Conservation (phyloP, 23 tunicate species). For the Trididemnum nubilum region DNA sequence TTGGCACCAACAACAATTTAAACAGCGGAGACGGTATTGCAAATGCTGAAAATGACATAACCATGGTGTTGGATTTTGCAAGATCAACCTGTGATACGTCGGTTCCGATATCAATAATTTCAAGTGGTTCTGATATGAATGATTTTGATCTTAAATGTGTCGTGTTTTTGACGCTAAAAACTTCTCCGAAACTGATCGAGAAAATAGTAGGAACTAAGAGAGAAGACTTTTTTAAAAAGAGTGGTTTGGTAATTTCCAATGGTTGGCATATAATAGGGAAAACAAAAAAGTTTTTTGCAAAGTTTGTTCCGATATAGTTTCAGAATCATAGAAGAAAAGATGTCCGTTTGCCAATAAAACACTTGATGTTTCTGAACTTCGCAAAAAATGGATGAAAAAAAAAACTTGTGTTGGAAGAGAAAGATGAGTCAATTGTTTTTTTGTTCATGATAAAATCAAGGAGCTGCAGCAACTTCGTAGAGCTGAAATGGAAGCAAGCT, state of each 20-base stretch:
- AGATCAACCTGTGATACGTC: slow-evolving; percentile 16
- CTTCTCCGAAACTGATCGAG: slow-evolving; percentile 18
- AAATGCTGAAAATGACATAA: slow-evolving; percentile 5
- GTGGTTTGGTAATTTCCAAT: slow-evolving; percentile 15
- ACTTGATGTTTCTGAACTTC: slow-evolving; percentile 26
- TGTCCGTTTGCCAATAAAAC: slow-evolving; percentile 9
- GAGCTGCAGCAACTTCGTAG: slow-evolving; percentile 32
- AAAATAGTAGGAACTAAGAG: slow-evolving; percentile 21
- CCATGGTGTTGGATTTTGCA: slow-evolving; percentile 10
- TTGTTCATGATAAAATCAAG: slow-evolving; percentile 18
- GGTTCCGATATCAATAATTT: not conserved
- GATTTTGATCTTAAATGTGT: slow-evolving; percentile 12
- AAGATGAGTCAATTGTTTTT: slow-evolving; percentile 29
- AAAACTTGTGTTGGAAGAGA: slow-evolving; percentile 24
- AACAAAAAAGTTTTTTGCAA: slow-evolving; percentile 11
- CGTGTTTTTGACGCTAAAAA: slow-evolving; percentile 9
- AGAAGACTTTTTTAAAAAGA: slow-evolving; percentile 18
- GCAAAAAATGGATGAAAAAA: slow-evolving; percentile 22
- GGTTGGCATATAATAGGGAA: slow-evolving; percentile 22
- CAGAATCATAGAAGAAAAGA: slow-evolving; percentile 8
- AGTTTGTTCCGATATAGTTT: slow-evolving; percentile 1
- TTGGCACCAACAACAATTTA: slow-evolving; percentile 22
- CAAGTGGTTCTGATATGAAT: not conserved
- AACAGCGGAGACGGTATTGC: slow-evolving; percentile 10
- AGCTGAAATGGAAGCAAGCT: slow-evolving; percentile 34